These are phyloP conservation scores for Nettapus auritus DNA, from an alignment of 2,113 vertebrate genomes.

Conservation along the genomic window DNA sequence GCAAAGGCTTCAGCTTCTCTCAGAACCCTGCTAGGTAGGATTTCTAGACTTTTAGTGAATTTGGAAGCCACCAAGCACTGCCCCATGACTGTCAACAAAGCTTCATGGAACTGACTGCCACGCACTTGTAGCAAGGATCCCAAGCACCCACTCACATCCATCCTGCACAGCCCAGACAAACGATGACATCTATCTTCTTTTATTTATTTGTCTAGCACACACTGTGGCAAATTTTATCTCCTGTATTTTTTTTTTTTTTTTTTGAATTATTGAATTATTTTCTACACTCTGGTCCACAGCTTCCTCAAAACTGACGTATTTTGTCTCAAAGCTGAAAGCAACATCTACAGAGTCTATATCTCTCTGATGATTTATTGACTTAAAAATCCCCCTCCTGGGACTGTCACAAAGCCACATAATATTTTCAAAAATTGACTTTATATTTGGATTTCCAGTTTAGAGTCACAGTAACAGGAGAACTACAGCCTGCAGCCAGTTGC, in stretches of 20 bases:
- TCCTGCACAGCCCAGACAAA: neutral
- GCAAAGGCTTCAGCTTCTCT: neutral
- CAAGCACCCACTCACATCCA: accelerated
- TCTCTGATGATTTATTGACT: neutral
- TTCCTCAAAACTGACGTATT: neutral
- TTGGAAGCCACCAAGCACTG: neutral
- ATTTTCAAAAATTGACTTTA: too few relatives aligned
- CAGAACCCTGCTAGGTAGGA: accelerated
- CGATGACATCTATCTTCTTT: too few relatives aligned
- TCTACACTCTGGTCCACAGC: accelerated
- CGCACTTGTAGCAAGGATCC: neutral
- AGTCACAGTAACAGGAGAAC: neutral
- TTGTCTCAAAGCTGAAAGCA: neutral
- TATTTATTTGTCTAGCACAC: neutral
- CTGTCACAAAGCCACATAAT: neutral
- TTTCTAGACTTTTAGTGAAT: neutral
- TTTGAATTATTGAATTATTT: neutral
- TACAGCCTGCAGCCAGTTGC: neutral
- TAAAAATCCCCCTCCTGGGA: neutral
- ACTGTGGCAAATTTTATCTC: accelerated
- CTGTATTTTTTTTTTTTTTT: neutral
- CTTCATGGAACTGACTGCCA: accelerated
- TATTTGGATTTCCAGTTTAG: neutral
- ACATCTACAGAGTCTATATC: neutral
- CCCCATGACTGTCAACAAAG: accelerated